A percentile compares a stretch with the other conserved stretches of the same genome.
Evolutionary conservation across 2,797 vertebrate species (phyloP).

Genomic region (Sphaeramia orbicularis): DNA sequence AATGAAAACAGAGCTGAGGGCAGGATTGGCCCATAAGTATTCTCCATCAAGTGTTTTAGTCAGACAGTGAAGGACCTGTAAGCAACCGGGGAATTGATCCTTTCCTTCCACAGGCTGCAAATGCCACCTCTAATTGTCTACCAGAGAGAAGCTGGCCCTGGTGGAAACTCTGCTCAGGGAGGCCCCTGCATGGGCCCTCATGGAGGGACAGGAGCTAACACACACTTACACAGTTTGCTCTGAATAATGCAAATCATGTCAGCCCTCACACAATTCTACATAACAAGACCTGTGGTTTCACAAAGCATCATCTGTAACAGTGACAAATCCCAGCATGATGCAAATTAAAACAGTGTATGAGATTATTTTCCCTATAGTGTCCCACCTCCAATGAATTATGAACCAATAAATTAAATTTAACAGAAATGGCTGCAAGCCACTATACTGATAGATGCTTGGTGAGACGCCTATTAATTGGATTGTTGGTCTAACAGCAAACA

Average conservation of each 20-base stretch:
- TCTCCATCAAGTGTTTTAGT: constrained; percentile 26
- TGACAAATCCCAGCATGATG: constrained; percentile 80
- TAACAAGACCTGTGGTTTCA: constrained; percentile 84
- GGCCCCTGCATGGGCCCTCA: constrained; percentile 49
- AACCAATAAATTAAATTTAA: constrained; percentile 60
- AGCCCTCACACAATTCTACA: constrained; percentile 74
- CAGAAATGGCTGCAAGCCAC: constrained; percentile 55
- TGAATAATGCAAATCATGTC: constrained; percentile 83
- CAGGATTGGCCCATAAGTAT: constrained; percentile 25
- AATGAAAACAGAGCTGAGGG: constrained; percentile 25
- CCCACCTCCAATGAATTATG: constrained; percentile 65
- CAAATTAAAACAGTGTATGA: constrained; percentile 82
- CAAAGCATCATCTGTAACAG: constrained; percentile 75
- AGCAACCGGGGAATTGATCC: constrained; percentile 55
- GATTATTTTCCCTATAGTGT: constrained; percentile 72
- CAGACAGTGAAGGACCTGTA: constrained; percentile 34
- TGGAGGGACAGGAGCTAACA: constrained; percentile 78
- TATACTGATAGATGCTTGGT: constrained; percentile 43
- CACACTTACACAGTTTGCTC: constrained; percentile 68
- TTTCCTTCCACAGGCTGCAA: constrained; percentile 50
- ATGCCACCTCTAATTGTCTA: constrained; percentile 71
- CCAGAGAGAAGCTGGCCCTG: constrained; percentile 37
- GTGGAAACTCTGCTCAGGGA: constrained; percentile 57
- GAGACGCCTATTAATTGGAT: constrained; percentile 53
- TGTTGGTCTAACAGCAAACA: constrained; percentile 60